These are phyloP conservation scores for Amphipoea lucens DNA, from an alignment of 2,888 invertebrate species.

Conservation along the genomic window DNA sequence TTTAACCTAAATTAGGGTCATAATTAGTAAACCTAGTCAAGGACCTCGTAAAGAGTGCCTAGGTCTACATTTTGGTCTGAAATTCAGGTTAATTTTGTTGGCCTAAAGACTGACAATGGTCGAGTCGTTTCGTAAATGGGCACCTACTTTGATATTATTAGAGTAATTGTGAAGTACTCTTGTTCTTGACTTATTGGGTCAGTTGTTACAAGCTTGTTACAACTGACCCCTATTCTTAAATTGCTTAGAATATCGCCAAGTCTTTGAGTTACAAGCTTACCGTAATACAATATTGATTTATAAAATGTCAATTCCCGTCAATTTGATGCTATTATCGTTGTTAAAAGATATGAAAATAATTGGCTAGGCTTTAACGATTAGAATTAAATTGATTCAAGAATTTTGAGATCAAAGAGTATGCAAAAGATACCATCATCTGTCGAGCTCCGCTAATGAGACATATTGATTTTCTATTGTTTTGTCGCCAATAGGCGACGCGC, in stretches of 20 bases:
- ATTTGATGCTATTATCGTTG: background rate
- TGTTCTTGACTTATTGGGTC: background rate
- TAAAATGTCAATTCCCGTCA: background rate
- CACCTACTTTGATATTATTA: conserved; percentile 8
- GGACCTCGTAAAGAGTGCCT: conserved; percentile 20
- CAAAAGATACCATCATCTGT: background rate
- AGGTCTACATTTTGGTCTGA: background rate
- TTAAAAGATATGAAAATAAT: background rate
- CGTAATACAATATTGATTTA: no score
- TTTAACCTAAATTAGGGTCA: conserved; percentile 33
- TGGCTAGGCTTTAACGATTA: background rate
- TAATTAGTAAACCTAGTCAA: conserved; percentile 32
- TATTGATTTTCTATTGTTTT: no score
- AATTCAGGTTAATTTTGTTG: conserved; percentile 23
- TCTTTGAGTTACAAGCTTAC: no score
- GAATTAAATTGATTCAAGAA: background rate
- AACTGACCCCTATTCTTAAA: background rate
- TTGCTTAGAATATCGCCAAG: background rate
- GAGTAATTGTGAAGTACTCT: background rate
- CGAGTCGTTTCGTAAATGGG: conserved; percentile 14
- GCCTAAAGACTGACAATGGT: conserved; percentile 15
- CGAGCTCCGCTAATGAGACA: no score
- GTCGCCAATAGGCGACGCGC: no score
- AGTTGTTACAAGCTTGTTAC: conserved; percentile 1
- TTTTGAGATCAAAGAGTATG: background rate